phyloP scores from a whole-genome alignment of 1,140 invertebrate species.

The Brachionus asplanchnoidis region DNA sequence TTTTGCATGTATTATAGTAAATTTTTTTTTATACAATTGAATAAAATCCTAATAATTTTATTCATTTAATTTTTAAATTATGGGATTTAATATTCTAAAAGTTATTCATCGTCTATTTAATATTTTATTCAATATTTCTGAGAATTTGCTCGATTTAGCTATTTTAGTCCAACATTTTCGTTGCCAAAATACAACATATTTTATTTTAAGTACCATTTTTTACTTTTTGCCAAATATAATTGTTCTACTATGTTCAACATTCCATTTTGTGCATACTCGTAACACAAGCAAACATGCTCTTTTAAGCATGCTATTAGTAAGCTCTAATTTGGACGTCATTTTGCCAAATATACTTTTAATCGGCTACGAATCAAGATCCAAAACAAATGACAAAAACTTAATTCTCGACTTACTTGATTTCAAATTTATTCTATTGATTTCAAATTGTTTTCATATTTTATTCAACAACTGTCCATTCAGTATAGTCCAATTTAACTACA shows the following conservation, averaged over 20 bases:
- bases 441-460: conserved; percentile 3
- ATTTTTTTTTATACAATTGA: neutral
- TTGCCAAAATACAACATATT: neutral
- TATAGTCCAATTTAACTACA: neutral
- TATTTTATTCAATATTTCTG: neutral
- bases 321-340: neutral
- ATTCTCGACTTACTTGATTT: neutral
- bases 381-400: neutral
- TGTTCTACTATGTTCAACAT: neutral
- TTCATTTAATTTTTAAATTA: neutral
- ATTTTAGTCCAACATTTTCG: neutral
- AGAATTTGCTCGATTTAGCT: neutral
- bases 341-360: neutral
- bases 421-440: neutral
- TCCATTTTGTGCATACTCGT: neutral
- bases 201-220: neutral
- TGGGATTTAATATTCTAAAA: neutral
- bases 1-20: neutral
- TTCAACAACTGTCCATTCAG: conserved; percentile 16
- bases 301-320: neutral
- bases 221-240: neutral
- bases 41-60: neutral
- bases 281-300: neutral
- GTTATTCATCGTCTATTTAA: neutral
- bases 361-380: neutral